A percentile compares a stretch with the other conserved stretches of the same genome.
Conservation (phyloP, 1,140 invertebrate genomes). For the Pogonognathellus flavescens region DNA sequence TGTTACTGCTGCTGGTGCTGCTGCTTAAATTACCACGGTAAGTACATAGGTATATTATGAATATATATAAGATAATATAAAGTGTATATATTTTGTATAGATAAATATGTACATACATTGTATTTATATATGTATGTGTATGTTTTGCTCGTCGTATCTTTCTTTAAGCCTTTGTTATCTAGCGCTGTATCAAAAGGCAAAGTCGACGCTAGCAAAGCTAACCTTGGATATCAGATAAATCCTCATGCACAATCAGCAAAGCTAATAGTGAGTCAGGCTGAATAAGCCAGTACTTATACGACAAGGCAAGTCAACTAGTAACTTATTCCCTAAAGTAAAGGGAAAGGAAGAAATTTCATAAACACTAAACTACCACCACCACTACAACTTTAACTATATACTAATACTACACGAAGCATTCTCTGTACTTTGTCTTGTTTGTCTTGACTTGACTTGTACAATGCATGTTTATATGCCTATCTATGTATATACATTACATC, state of each 20-base stretch:
- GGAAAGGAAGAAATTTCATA: slow-evolving; percentile 40
- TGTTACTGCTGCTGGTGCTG: no score
- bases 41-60: no score
- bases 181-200: slow-evolving; percentile 38
- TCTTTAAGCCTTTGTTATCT: slow-evolving; percentile 27
- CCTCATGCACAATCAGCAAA: slow-evolving; percentile 44
- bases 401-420: not conserved
- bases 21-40: no score
- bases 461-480: not conserved
- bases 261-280: slow-evolving; percentile 41
- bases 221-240: slow-evolving; percentile 45
- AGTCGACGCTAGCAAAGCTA: slow-evolving; percentile 1
- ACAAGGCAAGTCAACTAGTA: slow-evolving; percentile 16
- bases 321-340: slow-evolving; percentile 29
- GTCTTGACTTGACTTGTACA: not conserved
- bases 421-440: not conserved
- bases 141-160: slow-evolving; percentile 17
- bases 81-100: not conserved
- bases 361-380: not conserved
- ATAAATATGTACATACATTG: not conserved
- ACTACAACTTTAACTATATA: not conserved
- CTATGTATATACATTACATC: not conserved
- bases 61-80: not conserved
- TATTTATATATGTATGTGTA: not conserved
- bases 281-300: not conserved